Evolutionary conservation across 2,888 invertebrate genomes (phyloP).

Genomic region (Tethea ocularis): DNA sequence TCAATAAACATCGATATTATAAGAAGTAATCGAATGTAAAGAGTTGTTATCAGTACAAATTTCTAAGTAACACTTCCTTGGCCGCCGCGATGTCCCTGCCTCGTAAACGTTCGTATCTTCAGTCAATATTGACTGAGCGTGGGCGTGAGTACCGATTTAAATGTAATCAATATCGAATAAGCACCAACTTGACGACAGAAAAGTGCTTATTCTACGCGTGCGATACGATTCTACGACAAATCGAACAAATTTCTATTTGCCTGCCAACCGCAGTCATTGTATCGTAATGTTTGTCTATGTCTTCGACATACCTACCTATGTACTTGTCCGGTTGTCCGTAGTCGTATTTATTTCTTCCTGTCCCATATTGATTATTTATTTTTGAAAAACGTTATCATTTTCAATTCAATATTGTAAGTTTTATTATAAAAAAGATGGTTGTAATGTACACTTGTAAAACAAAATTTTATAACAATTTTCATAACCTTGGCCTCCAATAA

Average conservation of each 20-base stretch:
- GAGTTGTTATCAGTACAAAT: slow-evolving; percentile 69
- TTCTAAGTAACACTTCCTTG: slow-evolving; percentile 75
- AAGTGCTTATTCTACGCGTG: slow-evolving; percentile 53
- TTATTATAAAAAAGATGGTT: no score
- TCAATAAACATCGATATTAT: slow-evolving; percentile 22
- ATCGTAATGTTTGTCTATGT: slow-evolving; percentile 12
- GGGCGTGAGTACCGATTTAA: slow-evolving; percentile 70
- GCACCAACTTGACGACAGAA: slow-evolving; percentile 46
- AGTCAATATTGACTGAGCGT: slow-evolving; percentile 77
- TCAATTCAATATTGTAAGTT: no score
- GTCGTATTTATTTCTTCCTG: no score
- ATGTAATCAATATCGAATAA: slow-evolving; percentile 67
- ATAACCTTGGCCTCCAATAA: slow-evolving; percentile 18
- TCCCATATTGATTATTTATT: no score
- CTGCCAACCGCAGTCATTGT: slow-evolving; percentile 17
- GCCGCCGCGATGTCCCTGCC: slow-evolving; percentile 42
- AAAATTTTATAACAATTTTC: background rate
- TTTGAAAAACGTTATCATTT: no score
- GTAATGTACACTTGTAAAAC: no score
- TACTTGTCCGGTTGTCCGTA: background rate
- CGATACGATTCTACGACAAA: slow-evolving; percentile 27
- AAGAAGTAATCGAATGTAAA: slow-evolving; percentile 54
- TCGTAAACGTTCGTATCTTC: slow-evolving; percentile 55
- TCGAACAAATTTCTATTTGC: slow-evolving; percentile 44
- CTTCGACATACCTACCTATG: background rate